Base-by-base conservation (phyloP, 1,140 invertebrate genomes). In the Aporrectodea caliginosa region DNA sequence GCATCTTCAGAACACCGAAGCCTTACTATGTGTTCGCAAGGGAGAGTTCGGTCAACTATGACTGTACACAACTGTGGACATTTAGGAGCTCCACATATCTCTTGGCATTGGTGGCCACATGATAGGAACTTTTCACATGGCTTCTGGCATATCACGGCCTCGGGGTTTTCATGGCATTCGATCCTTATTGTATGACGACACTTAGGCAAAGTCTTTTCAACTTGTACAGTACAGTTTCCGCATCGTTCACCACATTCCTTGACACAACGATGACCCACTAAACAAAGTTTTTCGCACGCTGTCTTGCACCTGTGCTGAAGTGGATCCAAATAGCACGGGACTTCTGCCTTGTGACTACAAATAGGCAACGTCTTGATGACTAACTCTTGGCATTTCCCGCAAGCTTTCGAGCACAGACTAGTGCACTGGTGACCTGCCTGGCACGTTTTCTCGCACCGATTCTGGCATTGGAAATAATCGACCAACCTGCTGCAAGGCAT, bases 101-200 rank as follows among this genome's bases (percentile, higher is more conserved):
- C 82, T 29, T 73, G 12, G 73, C 83, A 84, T 70, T 69, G 30
- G 73, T 84, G 83, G 68, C 82, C 83, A 78, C 83, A 84, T n/a
- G 68, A 71, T n/a, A 80, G 68, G 16, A 58, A n/a, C 22, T 75
- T 35, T 43, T 79, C 73, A 43, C 83, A 84, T 2, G 83, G 82
- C n/a, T 78, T 83, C 32, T 81, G 82, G 1, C 69, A 81, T 69
- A 0, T 33, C 16, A 78, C 84, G 83, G 90, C 90, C 82, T 91
- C 90, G 6, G 79, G 83, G 83, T 92, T 92, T 69, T 83, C 43
- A 6, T 89, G 88, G 85, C 92, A 92, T 1, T 86, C 87, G 70
- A 91, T 91, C 68, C 81, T 80, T 84, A 91, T 92, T 30, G 22
- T 69, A 86, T 92, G 91, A 0, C 84, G 86, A 84, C 92, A 92